A percentile compares a stretch with the other conserved stretches of the same genome.
Evolutionary conservation across 1,140 invertebrate species (phyloP).

Genomic region (Sarcophaga peregrina): DNA sequence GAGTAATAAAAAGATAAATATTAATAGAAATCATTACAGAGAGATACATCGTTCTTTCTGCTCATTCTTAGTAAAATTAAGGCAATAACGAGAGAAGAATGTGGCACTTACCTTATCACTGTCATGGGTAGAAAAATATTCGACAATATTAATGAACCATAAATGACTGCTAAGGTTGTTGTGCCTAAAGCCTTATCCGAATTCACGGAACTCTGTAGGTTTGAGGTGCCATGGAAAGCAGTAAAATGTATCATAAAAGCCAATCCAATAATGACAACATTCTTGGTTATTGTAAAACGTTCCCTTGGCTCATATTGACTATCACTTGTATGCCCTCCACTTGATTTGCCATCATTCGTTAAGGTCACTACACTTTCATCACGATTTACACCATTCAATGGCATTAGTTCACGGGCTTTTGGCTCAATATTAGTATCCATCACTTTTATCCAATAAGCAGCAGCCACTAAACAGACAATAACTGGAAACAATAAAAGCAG

Average conservation of each 20-base stretch:
- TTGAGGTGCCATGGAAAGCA: conserved; percentile 89
- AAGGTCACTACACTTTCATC: not conserved
- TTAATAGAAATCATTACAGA: not conserved
- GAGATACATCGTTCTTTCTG: not conserved
- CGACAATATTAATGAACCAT: conserved; percentile 88
- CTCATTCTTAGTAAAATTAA: not conserved
- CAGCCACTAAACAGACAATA: not conserved
- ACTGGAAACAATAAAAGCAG: too few relatives aligned
- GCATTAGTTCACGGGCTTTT: conserved; percentile 10
- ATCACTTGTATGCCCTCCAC: not conserved
- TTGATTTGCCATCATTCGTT: conserved; percentile 11
- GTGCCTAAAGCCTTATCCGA: conserved; percentile 86
- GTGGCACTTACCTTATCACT: conserved; percentile 60
- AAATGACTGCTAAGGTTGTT: conserved; percentile 86
- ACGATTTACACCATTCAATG: not conserved
- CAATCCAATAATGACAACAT: conserved; percentile 84
- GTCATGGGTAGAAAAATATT: conserved; percentile 87
- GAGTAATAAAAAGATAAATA: not conserved
- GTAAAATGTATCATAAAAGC: conserved; percentile 95
- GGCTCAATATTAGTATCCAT: conserved; percentile 5
- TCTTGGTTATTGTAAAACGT: conserved; percentile 79
- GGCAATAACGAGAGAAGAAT: not conserved
- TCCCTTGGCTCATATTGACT: conserved; percentile 59
- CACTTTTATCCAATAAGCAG: not conserved
- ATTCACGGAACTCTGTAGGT: conserved; percentile 89